Evolutionary conservation across 92 coral and sea anemone species (phyloP), one percentile per base, ranked within the genome.

Genomic region (Paragorgia papillata): DNA sequence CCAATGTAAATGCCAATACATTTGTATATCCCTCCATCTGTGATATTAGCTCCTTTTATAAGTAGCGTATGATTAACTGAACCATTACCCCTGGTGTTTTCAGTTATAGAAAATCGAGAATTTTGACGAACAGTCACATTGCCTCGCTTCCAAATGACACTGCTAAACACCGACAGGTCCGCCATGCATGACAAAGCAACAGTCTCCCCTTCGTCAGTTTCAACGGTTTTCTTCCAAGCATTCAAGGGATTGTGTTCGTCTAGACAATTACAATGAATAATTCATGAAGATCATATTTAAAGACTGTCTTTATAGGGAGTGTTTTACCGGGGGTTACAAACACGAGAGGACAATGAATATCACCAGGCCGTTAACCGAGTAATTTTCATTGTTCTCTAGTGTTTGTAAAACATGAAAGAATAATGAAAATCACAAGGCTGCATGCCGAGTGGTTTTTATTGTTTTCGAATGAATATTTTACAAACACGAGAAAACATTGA

Each of bases 11-110:
- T 30, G 8, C 57, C 60, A 49, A 49, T 26, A 26, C 75, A 68
- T 56, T 68, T 24, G 75, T 68, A 68, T 44, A 13, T 68, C 25
- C 75, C 75, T 44, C 58, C 39, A 68, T 68, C 59, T 7, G 59
- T 44, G 29, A 49, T 27, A 35, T 27, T 68, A 35, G 54, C 75
- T 21, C 37, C 29, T 37, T 3, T 44, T 26, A 68, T 68, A 48
- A 26, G 75, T 33, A 68, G 37, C 39, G 57, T 68, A 41, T 44
- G 26, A 43, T 35, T 39, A 1, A 48, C 41, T n/a, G 37, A 44
- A 17, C 41, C 75, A 48, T 68, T 26, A 26, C 24, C 27, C 26
- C 43, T 37, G 75, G 10, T 27, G 75, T 13, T 14, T 44, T 68
- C 8, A 7, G 58, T 7, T 7, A 68, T 37, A 2, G 3, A 44